Conservation (phyloP, 2,888 invertebrate genomes). For the Bellardia bayeri region DNA sequence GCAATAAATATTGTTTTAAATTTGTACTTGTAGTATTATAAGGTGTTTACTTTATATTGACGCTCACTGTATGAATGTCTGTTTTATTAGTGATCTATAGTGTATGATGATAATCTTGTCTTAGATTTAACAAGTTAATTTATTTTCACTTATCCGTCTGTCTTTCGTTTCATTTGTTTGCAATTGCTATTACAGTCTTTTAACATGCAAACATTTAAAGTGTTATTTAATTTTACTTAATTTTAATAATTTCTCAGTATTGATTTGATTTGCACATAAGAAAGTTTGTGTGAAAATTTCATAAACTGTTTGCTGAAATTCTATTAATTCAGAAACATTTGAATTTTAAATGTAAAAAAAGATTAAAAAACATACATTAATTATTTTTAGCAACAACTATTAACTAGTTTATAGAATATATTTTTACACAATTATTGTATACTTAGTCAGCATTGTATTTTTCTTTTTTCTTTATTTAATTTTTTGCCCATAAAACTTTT, state of each 20-base stretch:
- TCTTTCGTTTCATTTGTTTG: not conserved
- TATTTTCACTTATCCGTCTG: not conserved
- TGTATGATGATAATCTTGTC: not conserved
- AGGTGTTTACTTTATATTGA: too few relatives aligned
- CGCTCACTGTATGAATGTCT: not conserved
- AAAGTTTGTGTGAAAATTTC: not conserved
- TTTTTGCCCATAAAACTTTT: slow-evolving; percentile 32
- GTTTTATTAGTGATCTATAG: not conserved
- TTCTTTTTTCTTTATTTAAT: not conserved
- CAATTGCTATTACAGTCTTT: not conserved
- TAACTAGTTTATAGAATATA: slow-evolving; percentile 1
- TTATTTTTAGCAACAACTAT: not conserved
- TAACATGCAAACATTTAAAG: slow-evolving; percentile 44
- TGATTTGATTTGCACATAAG: slow-evolving; percentile 16
- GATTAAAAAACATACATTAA: not conserved
- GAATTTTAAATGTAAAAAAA: not conserved
- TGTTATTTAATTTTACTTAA: slow-evolving; percentile 35
- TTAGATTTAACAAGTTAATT: slow-evolving; percentile 18
- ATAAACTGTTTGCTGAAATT: not conserved
- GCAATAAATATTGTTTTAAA: too few relatives aligned
- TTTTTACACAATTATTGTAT: slow-evolving; percentile 28
- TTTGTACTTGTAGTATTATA: too few relatives aligned
- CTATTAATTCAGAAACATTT: not conserved
- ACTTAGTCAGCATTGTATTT: slow-evolving; percentile 39
- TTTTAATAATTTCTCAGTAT: slow-evolving; percentile 16